Percentiles rank a stretch among this genome's conserved stretches.
phyloP scores from a whole-genome alignment of 2,888 invertebrate species.

The Liposcelis brunnea region DNA sequence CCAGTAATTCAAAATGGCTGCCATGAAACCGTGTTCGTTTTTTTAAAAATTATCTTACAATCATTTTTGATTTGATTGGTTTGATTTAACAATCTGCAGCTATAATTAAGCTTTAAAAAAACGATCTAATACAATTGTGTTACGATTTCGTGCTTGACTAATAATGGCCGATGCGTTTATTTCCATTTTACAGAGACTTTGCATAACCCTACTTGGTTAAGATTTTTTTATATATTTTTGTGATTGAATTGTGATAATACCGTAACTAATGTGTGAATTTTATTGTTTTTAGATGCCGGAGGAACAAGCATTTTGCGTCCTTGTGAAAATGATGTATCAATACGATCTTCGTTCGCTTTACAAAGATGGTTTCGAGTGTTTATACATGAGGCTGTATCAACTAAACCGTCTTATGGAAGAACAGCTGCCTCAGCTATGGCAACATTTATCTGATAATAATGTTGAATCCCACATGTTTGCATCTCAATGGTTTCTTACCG shows the following conservation, averaged over 20 bases:
- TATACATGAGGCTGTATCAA: conserved; percentile 89
- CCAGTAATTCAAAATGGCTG: no score
- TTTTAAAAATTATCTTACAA: no score
- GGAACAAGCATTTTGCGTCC: conserved; percentile 94
- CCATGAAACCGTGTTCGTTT: no score
- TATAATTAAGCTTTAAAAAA: no score
- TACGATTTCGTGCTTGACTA: no score
- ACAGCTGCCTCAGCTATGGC: conserved; percentile 61
- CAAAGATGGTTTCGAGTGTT: conserved; percentile 90
- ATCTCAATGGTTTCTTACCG: conserved; percentile 97
- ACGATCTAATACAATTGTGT: no score
- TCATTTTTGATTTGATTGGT: no score
- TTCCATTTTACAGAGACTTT: no score
- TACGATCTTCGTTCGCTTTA: conserved; percentile 89
- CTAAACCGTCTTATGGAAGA: conserved; percentile 86
- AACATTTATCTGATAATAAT: conserved; percentile 65
- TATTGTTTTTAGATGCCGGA: conserved; percentile 81
- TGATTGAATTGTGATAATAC: neutral
- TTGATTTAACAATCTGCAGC: no score
- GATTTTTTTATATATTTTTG: conserved; percentile 3
- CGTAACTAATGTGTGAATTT: conserved; percentile 2
- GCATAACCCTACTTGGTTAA: neutral
- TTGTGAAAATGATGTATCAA: conserved; percentile 93
- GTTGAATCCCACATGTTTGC: conserved; percentile 99
- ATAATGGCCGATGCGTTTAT: no score